Evolutionary conservation across 2,113 vertebrate genomes (phyloP).

Genomic region (Crocuta crocuta): DNA sequence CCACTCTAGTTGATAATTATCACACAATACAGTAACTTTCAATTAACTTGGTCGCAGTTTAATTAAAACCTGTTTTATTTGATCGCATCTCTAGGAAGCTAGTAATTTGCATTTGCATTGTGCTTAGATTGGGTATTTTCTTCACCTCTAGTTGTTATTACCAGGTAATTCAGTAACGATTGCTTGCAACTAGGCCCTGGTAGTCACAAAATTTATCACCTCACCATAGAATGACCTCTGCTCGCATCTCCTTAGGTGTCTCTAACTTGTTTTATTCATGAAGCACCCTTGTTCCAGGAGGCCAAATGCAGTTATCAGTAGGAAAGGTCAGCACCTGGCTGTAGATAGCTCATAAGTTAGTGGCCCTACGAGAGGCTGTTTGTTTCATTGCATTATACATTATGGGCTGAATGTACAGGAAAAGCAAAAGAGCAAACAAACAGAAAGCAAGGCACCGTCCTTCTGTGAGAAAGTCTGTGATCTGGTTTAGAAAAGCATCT

Average conservation of each 20-base stretch:
- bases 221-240: constrained; percentile 46
- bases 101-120: constrained; percentile 82
- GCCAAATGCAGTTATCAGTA: constrained; percentile 27
- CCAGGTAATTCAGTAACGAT: constrained; percentile 69
- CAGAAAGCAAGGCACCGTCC: background rate
- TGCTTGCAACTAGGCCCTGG: background rate
- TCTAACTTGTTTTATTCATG: constrained; percentile 70
- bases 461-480: background rate
- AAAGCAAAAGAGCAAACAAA: background rate
- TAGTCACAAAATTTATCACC: constrained; percentile 69
- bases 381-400: constrained; percentile 22
- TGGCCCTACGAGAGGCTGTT: background rate
- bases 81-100: constrained; percentile 83
- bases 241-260: constrained; percentile 41
- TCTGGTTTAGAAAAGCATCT: background rate
- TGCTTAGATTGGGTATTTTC: constrained; percentile 75
- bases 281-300: constrained; percentile 17
- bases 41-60: constrained; percentile 84
- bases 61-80: constrained; percentile 87
- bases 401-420: background rate
- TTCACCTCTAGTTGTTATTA: constrained; percentile 78
- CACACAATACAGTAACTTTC: constrained; percentile 83
- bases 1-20: constrained; percentile 85
- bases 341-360: constrained; percentile 22
- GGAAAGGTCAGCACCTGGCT: constrained; percentile 43